Evolutionary conservation across 2,113 vertebrate species (phyloP).

Genomic region (Notarius quadriscutis): DNA sequence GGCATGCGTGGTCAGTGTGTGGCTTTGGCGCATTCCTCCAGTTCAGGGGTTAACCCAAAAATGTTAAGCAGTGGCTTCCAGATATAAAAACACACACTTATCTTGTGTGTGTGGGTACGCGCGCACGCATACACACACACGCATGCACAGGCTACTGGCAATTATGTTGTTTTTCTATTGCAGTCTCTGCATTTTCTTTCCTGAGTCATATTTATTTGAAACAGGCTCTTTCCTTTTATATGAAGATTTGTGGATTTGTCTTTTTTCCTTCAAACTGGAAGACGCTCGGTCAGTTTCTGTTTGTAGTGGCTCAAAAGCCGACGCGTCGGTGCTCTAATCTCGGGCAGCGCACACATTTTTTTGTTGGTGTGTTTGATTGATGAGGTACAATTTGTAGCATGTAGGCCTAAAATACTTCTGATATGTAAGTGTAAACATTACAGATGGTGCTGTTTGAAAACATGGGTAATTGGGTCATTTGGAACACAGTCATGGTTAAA

Average conservation of each 20-base stretch:
- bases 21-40: conserved; percentile 42
- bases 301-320: not conserved
- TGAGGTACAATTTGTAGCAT: not conserved
- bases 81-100: conserved; percentile 44
- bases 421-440: not conserved
- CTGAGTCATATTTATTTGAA: conserved; percentile 32
- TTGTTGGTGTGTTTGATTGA: not conserved
- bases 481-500: not conserved
- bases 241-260: conserved; percentile 3
- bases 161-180: conserved; percentile 29
- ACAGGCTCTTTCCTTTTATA: conserved; percentile 5
- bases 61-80: conserved; percentile 47
- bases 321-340: not conserved
- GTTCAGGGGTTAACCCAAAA: conserved; percentile 54
- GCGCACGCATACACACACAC: conserved; percentile 1
- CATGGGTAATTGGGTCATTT: not conserved
- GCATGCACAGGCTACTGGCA: not conserved
- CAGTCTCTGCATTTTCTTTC: conserved; percentile 23
- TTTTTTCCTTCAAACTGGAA: not conserved
- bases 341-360: not conserved
- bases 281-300: not conserved
- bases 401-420: not conserved
- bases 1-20: conserved; percentile 20
- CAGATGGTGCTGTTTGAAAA: not conserved
- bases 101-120: not conserved